Conservation (phyloP, 1,140 invertebrate genomes). For the Procambarus virginalis region DNA sequence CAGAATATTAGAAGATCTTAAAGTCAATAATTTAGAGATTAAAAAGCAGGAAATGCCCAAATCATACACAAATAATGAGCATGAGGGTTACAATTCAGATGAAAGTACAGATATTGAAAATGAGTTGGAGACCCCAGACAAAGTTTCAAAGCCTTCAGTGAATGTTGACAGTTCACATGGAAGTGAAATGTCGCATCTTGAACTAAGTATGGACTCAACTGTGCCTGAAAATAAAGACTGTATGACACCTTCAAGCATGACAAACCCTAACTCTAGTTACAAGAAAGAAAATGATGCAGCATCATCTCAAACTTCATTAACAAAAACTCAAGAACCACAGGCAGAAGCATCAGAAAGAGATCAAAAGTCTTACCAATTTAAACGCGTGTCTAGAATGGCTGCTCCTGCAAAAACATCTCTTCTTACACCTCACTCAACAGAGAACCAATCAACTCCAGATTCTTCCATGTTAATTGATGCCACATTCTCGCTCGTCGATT, state of each 20-base stretch:
- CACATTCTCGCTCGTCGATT: neutral
- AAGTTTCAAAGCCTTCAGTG: neutral
- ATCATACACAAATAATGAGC: neutral
- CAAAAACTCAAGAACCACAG: neutral
- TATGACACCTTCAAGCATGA: neutral
- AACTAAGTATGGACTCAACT: neutral
- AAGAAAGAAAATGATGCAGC: neutral
- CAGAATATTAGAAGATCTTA: neutral
- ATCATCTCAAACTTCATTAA: neutral
- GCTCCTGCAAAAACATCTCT: neutral
- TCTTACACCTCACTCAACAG: neutral
- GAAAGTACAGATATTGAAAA: conserved; percentile 1
- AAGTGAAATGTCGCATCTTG: neutral
- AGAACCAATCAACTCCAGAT: neutral
- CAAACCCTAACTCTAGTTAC: neutral
- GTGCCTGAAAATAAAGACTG: neutral
- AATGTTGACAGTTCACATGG: neutral
- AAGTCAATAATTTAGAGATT: neutral
- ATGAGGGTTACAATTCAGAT: neutral
- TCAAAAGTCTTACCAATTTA: neutral
- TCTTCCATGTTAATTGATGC: neutral
- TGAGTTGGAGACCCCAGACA: neutral
- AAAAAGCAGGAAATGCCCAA: neutral
- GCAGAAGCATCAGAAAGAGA: neutral
- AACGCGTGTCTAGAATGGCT: neutral